Percentiles rank a stretch among this genome's conserved stretches.
These are phyloP conservation scores for Apis mellifera DNA, from an alignment of 1,140 invertebrate genomes.

Conservation along the genomic window Amel_HAv3.1 CM009939.2:9473501-9474000, in stretches of 20 bases:
- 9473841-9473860: neutral
- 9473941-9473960: neutral
- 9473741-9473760: neutral
- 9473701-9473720: neutral
- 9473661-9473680: constrained; percentile 4
- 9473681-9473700: constrained; percentile 11
- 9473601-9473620: constrained; percentile 17
- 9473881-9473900: neutral
- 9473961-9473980: neutral
- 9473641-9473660: constrained; percentile 5
- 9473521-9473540: constrained; percentile 33
- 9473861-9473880: neutral
- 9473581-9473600: constrained; percentile 39
- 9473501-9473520: constrained; percentile 64
- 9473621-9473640: constrained; percentile 28
- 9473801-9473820: neutral
- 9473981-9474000: neutral
- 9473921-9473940: neutral
- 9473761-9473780: too few relatives aligned
- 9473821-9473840: neutral
- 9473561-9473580: constrained; percentile 7
- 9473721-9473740: neutral
- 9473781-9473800: neutral
- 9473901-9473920: too few relatives aligned
- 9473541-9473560: neutral